Percentiles rank a stretch among this genome's conserved stretches.
These are phyloP conservation scores for Serrognathus titanus DNA, from an alignment of 2,888 invertebrate genomes.

Conservation along the genomic window DNA sequence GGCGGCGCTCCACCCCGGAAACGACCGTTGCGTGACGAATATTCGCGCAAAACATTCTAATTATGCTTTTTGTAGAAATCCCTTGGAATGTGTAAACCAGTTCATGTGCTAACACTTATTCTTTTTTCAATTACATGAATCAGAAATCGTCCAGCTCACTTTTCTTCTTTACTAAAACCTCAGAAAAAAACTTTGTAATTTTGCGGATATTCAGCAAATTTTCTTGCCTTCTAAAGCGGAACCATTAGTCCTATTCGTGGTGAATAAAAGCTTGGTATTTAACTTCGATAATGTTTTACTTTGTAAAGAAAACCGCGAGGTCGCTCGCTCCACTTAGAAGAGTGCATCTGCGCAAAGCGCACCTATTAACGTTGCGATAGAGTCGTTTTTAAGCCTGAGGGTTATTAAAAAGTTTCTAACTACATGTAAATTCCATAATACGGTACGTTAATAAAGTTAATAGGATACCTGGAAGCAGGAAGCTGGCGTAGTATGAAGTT, in stretches of 20 bases:
- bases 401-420: conserved; percentile 40
- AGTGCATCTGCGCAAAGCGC: conserved; percentile 24
- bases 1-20: conserved; percentile 46
- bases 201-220: conserved; percentile 36
- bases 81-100: not conserved
- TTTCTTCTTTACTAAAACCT: conserved; percentile 35
- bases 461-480: conserved; percentile 28
- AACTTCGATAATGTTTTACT: conserved; percentile 16
- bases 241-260: conserved; percentile 34
- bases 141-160: conserved; percentile 21
- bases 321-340: conserved; percentile 10
- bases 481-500: conserved; percentile 22
- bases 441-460: conserved; percentile 33
- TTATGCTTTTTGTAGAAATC: not conserved
- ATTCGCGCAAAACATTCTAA: not conserved
- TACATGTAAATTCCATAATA: conserved; percentile 38
- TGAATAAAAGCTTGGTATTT: conserved; percentile 18
- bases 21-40: conserved; percentile 36
- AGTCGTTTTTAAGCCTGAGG: conserved; percentile 29
- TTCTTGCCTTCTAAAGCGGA: conserved; percentile 33
- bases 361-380: conserved; percentile 24
- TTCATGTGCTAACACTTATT: not conserved
- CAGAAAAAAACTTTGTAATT: conserved; percentile 39
- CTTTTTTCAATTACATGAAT: not conserved
- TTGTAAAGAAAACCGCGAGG: not conserved